Conservation (phyloP, 2,888 invertebrate species). For the Rhodophaea formosa region DNA sequence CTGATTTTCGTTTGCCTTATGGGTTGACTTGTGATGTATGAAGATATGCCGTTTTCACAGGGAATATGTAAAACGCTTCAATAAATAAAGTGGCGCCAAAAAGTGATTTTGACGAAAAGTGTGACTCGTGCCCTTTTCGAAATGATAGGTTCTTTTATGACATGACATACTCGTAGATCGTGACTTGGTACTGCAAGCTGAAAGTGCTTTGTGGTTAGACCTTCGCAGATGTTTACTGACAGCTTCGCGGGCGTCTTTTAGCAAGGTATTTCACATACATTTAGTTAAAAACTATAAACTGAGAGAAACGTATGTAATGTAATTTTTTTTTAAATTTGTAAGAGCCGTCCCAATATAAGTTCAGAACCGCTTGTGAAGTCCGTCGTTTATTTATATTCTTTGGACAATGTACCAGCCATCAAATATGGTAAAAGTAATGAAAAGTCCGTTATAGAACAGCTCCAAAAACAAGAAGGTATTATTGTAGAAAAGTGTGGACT, state of each 20-base stretch:
- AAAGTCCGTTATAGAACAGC: slow-evolving; percentile 16
- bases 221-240: slow-evolving; percentile 19
- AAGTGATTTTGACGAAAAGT: too few relatives aligned
- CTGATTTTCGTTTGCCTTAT: too few relatives aligned
- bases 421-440: slow-evolving; percentile 24
- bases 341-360: slow-evolving; percentile 18
- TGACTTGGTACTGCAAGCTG: slow-evolving; percentile 18
- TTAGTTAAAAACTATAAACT: neutral
- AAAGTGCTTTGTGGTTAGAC: slow-evolving; percentile 21
- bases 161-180: slow-evolving; percentile 19
- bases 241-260: slow-evolving; percentile 22
- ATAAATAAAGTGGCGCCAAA: too few relatives aligned
- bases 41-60: too few relatives aligned
- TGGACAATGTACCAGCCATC: slow-evolving; percentile 17
- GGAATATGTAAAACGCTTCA: too few relatives aligned
- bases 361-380: slow-evolving; percentile 21
- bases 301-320: neutral
- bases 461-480: slow-evolving; percentile 17
- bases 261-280: slow-evolving; percentile 10
- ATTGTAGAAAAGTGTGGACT: slow-evolving; percentile 21
- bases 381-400: slow-evolving; percentile 18
- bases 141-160: neutral
- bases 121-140: too few relatives aligned
- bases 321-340: slow-evolving; percentile 7
- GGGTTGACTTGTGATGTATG: too few relatives aligned